Conservation (phyloP, 2,888 invertebrate genomes). For the Tortrix viridana region DNA sequence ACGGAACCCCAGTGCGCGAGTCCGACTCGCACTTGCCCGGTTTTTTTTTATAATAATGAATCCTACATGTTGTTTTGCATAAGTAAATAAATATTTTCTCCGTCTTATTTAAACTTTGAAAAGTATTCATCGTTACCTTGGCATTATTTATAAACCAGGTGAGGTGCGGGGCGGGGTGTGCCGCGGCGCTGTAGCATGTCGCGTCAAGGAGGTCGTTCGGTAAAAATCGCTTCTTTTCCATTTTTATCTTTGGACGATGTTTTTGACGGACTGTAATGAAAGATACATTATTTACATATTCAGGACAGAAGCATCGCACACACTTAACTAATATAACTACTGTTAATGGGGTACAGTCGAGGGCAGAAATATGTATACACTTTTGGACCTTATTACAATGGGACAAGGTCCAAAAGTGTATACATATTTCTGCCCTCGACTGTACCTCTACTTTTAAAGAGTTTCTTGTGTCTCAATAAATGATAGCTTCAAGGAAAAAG, state of each 20-base stretch:
- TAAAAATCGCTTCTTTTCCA: conserved; percentile 87
- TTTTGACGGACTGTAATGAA: conserved; percentile 85
- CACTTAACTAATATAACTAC: neutral
- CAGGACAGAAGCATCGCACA: neutral
- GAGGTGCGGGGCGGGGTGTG: conserved; percentile 89
- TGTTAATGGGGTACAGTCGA: too few species aligned
- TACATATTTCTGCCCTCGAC: too few species aligned
- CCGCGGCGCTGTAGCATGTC: conserved; percentile 89
- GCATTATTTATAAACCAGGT: conserved; percentile 91
- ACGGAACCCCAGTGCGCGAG: too few species aligned
- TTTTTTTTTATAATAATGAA: too few species aligned
- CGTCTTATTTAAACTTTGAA: conserved; percentile 25
- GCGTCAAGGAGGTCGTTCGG: conserved; percentile 88
- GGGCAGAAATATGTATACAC: too few species aligned
- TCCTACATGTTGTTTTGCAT: too few species aligned
- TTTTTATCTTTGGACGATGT: conserved; percentile 88
- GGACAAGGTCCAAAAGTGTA: too few species aligned
- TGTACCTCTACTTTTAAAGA: too few species aligned
- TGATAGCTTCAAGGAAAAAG: too few species aligned
- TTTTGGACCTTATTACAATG: too few species aligned
- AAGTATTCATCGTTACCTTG: conserved; percentile 77
- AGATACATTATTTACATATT: conserved; percentile 5
- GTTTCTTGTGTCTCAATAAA: too few species aligned
- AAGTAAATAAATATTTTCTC: neutral
- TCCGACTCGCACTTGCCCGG: too few species aligned